phyloP scores from a whole-genome alignment of 2,113 vertebrate genomes.

The Mastomys natalensis region DNA sequence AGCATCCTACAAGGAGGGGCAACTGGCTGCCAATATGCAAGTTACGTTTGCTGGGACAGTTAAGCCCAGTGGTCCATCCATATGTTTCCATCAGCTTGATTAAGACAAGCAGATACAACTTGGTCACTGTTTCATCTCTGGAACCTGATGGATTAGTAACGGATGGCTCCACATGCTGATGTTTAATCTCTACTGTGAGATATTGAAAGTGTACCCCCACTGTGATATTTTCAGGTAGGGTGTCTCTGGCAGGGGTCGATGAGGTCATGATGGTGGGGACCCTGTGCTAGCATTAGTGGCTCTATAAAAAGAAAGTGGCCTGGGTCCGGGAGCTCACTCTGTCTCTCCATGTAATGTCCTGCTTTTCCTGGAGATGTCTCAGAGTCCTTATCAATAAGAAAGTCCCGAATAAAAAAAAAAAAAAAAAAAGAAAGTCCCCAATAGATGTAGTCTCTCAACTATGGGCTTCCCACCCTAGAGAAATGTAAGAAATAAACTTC shows the following conservation, averaged over 20 bases:
- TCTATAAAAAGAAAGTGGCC: not conserved
- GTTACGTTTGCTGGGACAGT: not conserved
- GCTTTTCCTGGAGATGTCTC: not conserved
- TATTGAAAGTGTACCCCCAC: not conserved
- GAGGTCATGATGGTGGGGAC: too few species aligned
- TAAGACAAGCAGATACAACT: too few species aligned
- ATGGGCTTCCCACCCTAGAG: not conserved
- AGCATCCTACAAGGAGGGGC: not conserved
- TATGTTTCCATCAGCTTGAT: not conserved
- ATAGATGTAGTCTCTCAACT: not conserved
- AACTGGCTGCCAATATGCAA: not conserved
- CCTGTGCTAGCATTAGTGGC: not conserved
- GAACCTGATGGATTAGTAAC: not conserved
- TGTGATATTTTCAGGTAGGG: not conserved
- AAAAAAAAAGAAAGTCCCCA: not conserved
- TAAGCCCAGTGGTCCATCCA: not conserved
- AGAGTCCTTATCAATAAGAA: too few species aligned
- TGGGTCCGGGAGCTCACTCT: not conserved
- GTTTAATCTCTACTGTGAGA: not conserved
- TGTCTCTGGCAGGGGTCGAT: not conserved
- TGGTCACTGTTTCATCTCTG: not conserved
- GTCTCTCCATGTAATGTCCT: not conserved
- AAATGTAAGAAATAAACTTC: not conserved
- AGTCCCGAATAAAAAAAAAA: not conserved
- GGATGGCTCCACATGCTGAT: not conserved